Base-by-base conservation (phyloP, 2,113 vertebrate species). In the Salvelinus namaycush region DNA sequence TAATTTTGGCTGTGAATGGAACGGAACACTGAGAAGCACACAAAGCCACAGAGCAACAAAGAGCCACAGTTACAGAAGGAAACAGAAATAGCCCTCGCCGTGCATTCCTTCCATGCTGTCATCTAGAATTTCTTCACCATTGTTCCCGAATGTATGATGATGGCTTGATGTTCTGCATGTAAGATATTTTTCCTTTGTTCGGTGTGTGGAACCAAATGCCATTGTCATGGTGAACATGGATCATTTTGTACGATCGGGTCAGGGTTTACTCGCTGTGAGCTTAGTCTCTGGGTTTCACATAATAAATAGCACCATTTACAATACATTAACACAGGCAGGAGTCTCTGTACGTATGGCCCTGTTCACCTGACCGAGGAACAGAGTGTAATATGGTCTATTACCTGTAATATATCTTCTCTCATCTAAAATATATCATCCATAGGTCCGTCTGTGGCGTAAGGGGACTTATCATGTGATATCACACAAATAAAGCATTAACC, bases 101-200 rank as follows among this genome's bases (percentile, higher is more conserved):
- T 34, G 26, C 9, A 78, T 83, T 83, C 76, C 78, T 86, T 90
- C 81, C 78, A 34, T 44, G 39, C 39, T 11, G 83, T 81, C 73
- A 66, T 73, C 69, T 14, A 60, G 57, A 72, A 81, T 80, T 79
- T 74, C 74, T 44, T 68, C 18, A 14, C 70, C 81, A 22, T 76
- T 84, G 78, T 78, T 84, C 78, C 78, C 18, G 76, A 75, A 89
- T 79, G 76, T 72, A 51, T 76, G 67, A 86, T 68, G 86, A 84
- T 84, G 78, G 76, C 81, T 83, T 79, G 81, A 88, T 86, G 78
- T 76, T 7, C 31, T 66, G 31, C 72, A 74, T 80, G 77, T 87
- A 79, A 73, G 22, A 75, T 70, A 48, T 9, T 11, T 44, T 44
- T 44, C 9, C 39, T 11, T 44, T 0, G 2, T 75, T 73, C 72